Evolutionary conservation across 2,113 vertebrate species (phyloP).

Genomic region (Poeciliopsis prolifica): DNA sequence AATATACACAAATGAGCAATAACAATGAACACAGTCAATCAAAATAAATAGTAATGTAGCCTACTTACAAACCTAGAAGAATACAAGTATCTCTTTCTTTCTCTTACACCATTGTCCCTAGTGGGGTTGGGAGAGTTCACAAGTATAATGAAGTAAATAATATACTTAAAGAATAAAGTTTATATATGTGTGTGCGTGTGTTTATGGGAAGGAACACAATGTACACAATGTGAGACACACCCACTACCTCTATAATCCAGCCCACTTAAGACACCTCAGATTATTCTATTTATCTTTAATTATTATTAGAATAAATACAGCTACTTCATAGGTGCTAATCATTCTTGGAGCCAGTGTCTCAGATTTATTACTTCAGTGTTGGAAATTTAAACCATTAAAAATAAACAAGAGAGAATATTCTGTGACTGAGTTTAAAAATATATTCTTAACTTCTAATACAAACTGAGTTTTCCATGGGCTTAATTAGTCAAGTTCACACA

Average conservation of each 20-base stretch:
- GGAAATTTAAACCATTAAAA: background rate
- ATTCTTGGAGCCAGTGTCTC: background rate
- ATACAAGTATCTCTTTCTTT: background rate
- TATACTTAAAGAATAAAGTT: background rate
- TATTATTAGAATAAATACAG: background rate
- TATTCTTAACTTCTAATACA: too few relatives aligned
- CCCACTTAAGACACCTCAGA: background rate
- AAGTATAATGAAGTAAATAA: background rate
- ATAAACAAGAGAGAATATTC: background rate
- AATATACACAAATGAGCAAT: background rate
- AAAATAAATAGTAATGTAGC: background rate
- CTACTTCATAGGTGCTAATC: background rate
- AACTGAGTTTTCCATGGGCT: too few relatives aligned
- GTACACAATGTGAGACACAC: background rate
- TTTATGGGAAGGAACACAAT: background rate
- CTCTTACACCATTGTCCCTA: too few relatives aligned
- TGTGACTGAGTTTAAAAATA: background rate
- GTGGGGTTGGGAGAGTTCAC: background rate
- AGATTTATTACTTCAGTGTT: background rate
- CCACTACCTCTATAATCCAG: background rate
- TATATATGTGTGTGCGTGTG: background rate
- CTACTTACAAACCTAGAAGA: background rate
- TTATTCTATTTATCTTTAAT: background rate
- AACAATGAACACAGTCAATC: background rate
- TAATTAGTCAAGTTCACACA: background rate